These are phyloP conservation scores for Corythornis cristatus DNA, from an alignment of 2,113 vertebrate species.

Conservation along the genomic window DNA sequence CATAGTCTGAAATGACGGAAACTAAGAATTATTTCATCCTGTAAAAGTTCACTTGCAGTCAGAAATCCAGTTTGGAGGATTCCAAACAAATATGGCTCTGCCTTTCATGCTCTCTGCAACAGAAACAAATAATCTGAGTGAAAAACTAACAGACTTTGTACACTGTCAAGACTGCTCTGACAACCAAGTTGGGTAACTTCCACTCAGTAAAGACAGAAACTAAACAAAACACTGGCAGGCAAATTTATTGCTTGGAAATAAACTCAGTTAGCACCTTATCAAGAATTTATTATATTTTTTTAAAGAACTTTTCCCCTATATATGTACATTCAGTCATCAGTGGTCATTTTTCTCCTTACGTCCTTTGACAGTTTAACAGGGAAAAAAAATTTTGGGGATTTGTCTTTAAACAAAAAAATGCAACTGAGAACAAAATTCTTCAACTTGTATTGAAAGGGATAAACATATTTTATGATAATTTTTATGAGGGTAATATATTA, in stretches of 20 bases:
- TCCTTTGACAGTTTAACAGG: neutral
- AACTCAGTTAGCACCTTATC: neutral
- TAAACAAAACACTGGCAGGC: neutral
- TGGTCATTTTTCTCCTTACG: neutral
- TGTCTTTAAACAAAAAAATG: neutral
- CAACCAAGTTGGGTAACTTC: neutral
- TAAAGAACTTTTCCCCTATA: neutral
- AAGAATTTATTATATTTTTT: neutral
- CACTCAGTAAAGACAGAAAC: neutral
- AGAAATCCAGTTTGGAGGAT: conserved; percentile 35
- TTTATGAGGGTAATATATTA: too few relatives aligned
- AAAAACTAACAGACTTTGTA: neutral
- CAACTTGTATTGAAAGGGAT: neutral
- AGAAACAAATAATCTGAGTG: conserved; percentile 18
- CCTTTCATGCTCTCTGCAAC: conserved; percentile 22
- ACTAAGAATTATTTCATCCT: conserved; percentile 12
- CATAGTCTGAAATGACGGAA: conserved; percentile 23
- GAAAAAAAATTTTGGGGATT: neutral
- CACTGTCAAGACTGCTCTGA: neutral
- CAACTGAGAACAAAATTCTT: neutral
- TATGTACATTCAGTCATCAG: neutral
- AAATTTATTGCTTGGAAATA: neutral
- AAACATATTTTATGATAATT: neutral
- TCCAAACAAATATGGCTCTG: conserved; percentile 19
- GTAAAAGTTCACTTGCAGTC: conserved; percentile 18